These are phyloP conservation scores for Noctuana brunneofusca DNA, from an alignment of 2,888 invertebrate genomes.

Conservation along the genomic window DNA sequence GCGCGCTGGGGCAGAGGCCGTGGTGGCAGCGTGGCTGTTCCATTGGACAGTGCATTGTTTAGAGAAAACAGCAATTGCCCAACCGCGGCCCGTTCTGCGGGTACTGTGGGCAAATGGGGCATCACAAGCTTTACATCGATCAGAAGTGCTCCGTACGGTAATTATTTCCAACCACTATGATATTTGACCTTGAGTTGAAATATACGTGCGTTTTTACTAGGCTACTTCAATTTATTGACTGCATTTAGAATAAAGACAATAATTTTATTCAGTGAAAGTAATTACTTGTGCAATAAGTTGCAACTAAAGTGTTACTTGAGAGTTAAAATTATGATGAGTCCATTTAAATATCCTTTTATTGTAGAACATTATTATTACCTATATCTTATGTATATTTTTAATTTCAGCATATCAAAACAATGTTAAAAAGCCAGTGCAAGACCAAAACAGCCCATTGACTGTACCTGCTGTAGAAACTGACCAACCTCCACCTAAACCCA, in stretches of 20 bases:
- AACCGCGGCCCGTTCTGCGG: slow-evolving; percentile 93
- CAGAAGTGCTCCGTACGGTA: slow-evolving; percentile 89
- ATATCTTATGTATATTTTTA: not conserved
- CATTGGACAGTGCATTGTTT: slow-evolving; percentile 85
- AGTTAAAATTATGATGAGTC: not conserved
- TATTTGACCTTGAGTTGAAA: slow-evolving; percentile 39
- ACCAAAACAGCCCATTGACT: slow-evolving; percentile 80
- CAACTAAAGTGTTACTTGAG: not conserved
- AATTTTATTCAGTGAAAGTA: slow-evolving; percentile 19
- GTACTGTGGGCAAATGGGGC: slow-evolving; percentile 96
- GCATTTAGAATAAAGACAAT: not conserved
- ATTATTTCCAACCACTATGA: slow-evolving; percentile 50
- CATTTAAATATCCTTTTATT: not conserved
- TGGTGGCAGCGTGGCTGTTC: slow-evolving; percentile 84
- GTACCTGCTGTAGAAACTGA: slow-evolving; percentile 79
- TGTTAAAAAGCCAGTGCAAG: slow-evolving; percentile 76
- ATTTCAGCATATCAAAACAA: slow-evolving; percentile 74
- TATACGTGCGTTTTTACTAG: slow-evolving; percentile 1
- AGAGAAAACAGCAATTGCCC: slow-evolving; percentile 93
- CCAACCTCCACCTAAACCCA: slow-evolving; percentile 87
- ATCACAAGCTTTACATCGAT: slow-evolving; percentile 96
- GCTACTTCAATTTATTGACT: not conserved
- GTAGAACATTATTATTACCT: not conserved
- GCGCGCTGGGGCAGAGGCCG: slow-evolving; percentile 85
- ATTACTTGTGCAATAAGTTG: slow-evolving; percentile 2